A percentile compares a stretch with the other conserved stretches of the same genome.
Conservation (phyloP, 2,797 vertebrate genomes). For the Macroramphosus scolopax region DNA sequence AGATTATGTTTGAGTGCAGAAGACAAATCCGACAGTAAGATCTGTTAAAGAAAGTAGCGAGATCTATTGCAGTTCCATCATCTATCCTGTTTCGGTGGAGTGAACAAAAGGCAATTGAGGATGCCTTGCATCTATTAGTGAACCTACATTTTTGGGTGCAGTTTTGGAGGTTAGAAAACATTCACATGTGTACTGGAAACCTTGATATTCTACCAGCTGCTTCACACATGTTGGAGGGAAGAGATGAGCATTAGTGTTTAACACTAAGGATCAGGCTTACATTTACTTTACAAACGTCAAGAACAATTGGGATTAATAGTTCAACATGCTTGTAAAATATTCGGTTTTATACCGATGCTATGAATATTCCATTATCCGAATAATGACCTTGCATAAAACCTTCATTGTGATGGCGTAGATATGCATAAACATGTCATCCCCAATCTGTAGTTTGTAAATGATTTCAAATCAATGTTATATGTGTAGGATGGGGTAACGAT, state of each 20-base stretch:
- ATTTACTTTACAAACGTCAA: background rate
- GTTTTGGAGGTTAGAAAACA: slow-evolving; percentile 52
- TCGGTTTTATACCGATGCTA: too few species aligned
- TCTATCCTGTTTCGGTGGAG: slow-evolving; percentile 9
- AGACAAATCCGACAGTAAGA: slow-evolving; percentile 10
- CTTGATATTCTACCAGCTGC: slow-evolving; percentile 63
- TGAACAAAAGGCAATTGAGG: slow-evolving; percentile 32
- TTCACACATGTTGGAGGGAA: slow-evolving; percentile 56
- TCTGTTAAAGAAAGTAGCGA: background rate
- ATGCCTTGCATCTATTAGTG: slow-evolving; percentile 49
- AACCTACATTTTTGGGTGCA: slow-evolving; percentile 43
- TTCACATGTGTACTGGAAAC: slow-evolving; percentile 55
- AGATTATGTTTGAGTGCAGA: slow-evolving; percentile 17
- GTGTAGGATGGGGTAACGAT: too few species aligned
- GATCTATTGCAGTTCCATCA: slow-evolving; percentile 5
- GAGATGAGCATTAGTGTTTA: slow-evolving; percentile 31
- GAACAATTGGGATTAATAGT: slow-evolving; percentile 2
- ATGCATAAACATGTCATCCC: slow-evolving; percentile 19
- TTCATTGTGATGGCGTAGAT: slow-evolving; percentile 2
- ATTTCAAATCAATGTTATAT: too few species aligned
- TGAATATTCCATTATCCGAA: background rate
- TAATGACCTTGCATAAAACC: slow-evolving; percentile 10
- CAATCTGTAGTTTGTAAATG: too few species aligned
- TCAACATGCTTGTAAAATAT: too few species aligned
- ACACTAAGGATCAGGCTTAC: slow-evolving; percentile 9